Evolutionary conservation across 2,113 vertebrate species (phyloP).

Genomic region (Scytalopus superciliaris): DNA sequence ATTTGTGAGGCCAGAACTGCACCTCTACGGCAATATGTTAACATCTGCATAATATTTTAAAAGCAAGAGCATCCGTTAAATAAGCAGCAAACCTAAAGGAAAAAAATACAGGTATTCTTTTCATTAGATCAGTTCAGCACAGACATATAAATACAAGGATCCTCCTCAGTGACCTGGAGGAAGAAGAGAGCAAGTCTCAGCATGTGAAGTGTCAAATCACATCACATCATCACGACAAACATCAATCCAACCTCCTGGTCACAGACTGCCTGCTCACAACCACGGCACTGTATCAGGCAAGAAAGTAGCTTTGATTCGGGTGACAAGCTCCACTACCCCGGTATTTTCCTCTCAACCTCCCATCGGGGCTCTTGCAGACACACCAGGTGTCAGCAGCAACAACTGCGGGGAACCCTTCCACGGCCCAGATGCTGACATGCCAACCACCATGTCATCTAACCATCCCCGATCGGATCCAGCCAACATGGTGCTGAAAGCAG

Average conservation of each 20-base stretch:
- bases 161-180: background rate
- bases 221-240: background rate
- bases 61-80: background rate
- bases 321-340: accelerated
- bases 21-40: background rate
- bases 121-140: background rate
- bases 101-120: background rate
- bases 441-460: background rate
- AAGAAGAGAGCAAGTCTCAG: background rate
- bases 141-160: background rate
- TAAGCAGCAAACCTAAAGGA: background rate
- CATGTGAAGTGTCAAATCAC: background rate
- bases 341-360: background rate
- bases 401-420: background rate
- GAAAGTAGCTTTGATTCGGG: background rate
- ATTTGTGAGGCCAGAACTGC: background rate
- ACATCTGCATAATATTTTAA: background rate
- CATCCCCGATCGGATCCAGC: accelerated
- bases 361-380: background rate
- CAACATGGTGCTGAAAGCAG: background rate
- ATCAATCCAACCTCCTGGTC: background rate
- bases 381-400: background rate
- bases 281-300: background rate
- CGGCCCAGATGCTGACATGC: background rate
- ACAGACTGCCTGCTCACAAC: background rate